These are phyloP conservation scores for Saimiri boliviensis DNA, from an alignment of 2,113 vertebrate genomes.

Conservation along the genomic window DNA sequence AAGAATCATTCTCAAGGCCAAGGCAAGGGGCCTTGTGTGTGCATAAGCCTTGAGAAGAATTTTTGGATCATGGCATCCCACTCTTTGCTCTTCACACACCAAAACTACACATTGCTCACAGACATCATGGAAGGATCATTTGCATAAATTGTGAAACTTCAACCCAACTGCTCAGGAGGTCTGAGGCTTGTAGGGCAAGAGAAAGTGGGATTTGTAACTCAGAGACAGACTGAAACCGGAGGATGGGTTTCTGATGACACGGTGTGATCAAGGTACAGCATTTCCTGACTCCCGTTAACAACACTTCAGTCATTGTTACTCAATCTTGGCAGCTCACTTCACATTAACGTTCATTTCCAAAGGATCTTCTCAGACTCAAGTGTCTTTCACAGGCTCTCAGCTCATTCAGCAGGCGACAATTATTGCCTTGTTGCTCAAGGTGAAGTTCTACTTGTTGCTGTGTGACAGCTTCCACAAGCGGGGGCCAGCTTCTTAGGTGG, in stretches of 20 bases:
- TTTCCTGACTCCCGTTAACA: not conserved
- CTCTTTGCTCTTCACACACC: not conserved
- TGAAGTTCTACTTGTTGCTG: not conserved
- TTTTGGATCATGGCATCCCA: rapidly evolving
- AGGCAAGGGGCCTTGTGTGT: not conserved
- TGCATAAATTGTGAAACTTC: not conserved
- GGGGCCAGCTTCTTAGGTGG: not conserved
- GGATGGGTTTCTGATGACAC: not conserved
- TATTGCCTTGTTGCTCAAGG: not conserved
- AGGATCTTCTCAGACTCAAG: not conserved
- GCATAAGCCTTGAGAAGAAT: not conserved
- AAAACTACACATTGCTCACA: not conserved
- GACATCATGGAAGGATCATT: not conserved
- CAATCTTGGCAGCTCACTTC: not conserved
- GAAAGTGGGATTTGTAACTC: not conserved
- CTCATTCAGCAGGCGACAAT: not conserved
- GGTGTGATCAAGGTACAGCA: rapidly evolving
- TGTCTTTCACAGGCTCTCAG: not conserved
- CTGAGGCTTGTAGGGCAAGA: not conserved
- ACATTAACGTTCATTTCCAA: not conserved
- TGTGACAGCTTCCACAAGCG: not conserved
- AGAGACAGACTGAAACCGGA: rapidly evolving
- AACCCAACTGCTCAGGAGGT: not conserved
- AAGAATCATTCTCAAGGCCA: not conserved
- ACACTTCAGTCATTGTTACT: not conserved